Evolutionary conservation across 2,888 invertebrate genomes (phyloP), one percentile per base, ranked within the genome.

Genomic region (Hirtodrosophila duncani): DNA sequence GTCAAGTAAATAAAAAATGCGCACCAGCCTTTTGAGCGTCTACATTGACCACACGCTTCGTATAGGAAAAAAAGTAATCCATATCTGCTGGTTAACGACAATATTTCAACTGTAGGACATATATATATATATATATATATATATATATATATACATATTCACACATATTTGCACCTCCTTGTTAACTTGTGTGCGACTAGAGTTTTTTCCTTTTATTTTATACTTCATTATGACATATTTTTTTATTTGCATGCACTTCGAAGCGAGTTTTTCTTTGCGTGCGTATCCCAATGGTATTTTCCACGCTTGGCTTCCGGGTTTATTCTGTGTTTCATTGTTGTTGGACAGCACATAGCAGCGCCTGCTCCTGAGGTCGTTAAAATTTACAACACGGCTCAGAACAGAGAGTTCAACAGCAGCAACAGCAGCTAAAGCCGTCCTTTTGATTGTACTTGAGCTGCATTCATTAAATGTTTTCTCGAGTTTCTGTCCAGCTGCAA

Each of bases 1-100:
- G 71, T 79, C 59, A 62, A 68, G 52, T 59, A 68, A 63, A 71
- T 67, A 59, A 61, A 50, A 75, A 55, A 23, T 52, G 48, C 24
- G 55, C 29, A 58, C 63, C 53, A 65, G 67, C 48, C 57, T 43
- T 57, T 42, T 23, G 33, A 23, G 38, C 16, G 31, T n/a, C n/a
- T 13, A 31, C 10, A 27, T 7, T 18, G 26, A 20, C n/a, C n/a
- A n/a, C n/a, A n/a, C n/a, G n/a, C n/a, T n/a, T n/a, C n/a, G n/a
- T n/a, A n/a, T n/a, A n/a, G n/a, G n/a, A n/a, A n/a, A n/a, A n/a
- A n/a, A n/a, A n/a, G n/a, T n/a, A n/a, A n/a, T n/a, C n/a, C n/a
- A n/a, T n/a, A n/a, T n/a, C n/a, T n/a, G n/a, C n/a, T n/a, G n/a
- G n/a, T n/a, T n/a, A n/a, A n/a, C n/a, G n/a, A n/a, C n/a, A n/a